These are phyloP conservation scores for Hyposoter dolosus DNA, from an alignment of 2,888 invertebrate species.

Conservation along the genomic window DNA sequence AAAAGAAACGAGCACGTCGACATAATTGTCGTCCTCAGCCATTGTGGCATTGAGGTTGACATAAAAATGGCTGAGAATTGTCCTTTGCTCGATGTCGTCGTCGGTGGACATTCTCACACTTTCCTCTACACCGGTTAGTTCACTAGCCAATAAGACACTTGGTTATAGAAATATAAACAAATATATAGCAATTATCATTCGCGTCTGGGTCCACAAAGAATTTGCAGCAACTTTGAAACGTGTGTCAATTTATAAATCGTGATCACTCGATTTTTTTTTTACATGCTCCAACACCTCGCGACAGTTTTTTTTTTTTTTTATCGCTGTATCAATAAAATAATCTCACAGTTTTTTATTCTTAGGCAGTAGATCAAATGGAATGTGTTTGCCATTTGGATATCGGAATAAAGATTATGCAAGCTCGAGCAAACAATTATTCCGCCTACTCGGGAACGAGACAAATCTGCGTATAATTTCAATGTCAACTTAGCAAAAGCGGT, in stretches of 20 bases:
- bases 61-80: constrained; percentile 88
- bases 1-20: constrained; percentile 87
- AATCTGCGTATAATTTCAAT: neutral
- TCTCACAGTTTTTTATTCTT: neutral
- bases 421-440: neutral
- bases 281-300: neutral
- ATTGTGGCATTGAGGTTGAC: constrained; percentile 91
- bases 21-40: constrained; percentile 93
- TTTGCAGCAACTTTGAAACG: neutral
- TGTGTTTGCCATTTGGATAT: neutral
- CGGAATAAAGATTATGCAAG: neutral
- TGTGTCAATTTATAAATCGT: neutral
- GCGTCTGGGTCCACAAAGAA: too few relatives aligned
- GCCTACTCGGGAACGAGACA: neutral
- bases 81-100: constrained; percentile 91
- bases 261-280: too few relatives aligned
- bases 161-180: too few relatives aligned
- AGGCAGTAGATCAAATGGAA: neutral
- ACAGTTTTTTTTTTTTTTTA: neutral
- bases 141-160: neutral
- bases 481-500: too few relatives aligned
- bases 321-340: neutral
- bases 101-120: constrained; percentile 94
- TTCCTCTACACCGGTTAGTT: constrained; percentile 88
- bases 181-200: too few relatives aligned